Conservation (phyloP, 1,140 invertebrate genomes). For the Aleiodes sp. region DNA sequence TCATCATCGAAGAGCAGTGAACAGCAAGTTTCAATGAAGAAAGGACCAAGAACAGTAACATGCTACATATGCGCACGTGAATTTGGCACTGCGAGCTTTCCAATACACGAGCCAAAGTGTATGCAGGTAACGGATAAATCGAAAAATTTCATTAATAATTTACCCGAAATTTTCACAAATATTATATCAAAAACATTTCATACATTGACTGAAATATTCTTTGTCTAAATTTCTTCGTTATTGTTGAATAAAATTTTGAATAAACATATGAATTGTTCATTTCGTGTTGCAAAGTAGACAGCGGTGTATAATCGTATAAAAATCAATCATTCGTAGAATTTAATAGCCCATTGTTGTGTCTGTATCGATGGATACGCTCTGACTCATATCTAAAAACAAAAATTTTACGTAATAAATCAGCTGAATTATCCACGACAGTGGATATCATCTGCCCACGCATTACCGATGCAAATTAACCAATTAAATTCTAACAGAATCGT, state of each 20-base stretch:
- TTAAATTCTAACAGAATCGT: neutral
- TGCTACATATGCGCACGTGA: constrained; percentile 83
- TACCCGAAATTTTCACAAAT: neutral
- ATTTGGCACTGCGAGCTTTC: constrained; percentile 80
- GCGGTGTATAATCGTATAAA: neutral
- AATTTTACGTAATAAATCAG: neutral
- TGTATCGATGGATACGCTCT: constrained; percentile 20
- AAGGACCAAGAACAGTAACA: constrained; percentile 65
- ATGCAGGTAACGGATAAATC: constrained; percentile 71
- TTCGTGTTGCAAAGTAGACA: neutral
- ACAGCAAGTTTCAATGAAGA: constrained; percentile 30
- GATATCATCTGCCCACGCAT: constrained; percentile 21
- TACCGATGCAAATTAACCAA: constrained; percentile 7
- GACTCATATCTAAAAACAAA: constrained; percentile 10
- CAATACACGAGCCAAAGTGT: constrained; percentile 84
- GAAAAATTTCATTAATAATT: neutral
- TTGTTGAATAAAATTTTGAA: neutral
- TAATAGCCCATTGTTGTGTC: neutral
- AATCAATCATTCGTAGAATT: neutral
- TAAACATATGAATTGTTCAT: too few relatives aligned
- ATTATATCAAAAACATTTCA: neutral
- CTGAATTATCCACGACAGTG: constrained; percentile 26
- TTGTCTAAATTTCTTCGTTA: neutral
- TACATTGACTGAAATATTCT: neutral
- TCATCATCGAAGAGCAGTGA: neutral